Evolutionary conservation across 2,113 vertebrate genomes (phyloP), one percentile per base, ranked within the genome.

Genomic region (Platycercus adscitus): DNA sequence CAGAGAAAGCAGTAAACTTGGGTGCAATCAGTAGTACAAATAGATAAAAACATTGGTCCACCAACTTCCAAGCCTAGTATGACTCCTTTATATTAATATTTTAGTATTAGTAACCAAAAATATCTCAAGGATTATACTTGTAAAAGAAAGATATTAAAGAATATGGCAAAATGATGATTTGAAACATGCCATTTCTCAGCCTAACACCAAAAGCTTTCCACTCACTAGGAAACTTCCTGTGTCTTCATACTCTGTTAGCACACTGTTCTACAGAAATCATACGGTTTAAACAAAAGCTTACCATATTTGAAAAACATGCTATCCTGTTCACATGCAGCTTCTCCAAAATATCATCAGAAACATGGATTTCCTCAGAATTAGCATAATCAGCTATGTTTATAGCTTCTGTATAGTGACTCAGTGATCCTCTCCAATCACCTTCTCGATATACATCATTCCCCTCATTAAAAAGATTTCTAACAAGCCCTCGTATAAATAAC

Each of bases 391-490:
- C 98, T 91, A 99, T 98, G 91, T 97, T 99, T 97, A 99, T 97
- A 79, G 99, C 99, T 97, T 99, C 99, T 0, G 99, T 98, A 93
- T 99, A 99, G 93, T 99, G 99, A 95, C 98, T 99, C 60, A 99
- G 96, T 12, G 99, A 99, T 83, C 98, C 98, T 7, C 98, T 98
- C 99, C 99, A 99, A 20, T 99, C 98, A 10, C 98, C 97, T 97
- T 99, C 99, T 92, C 96, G 98, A 96, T 99, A 99, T 6, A 99
- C 97, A 28, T 99, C 99, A 65, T 99, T 99, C 81, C 99, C 99
- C 97, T 99, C 99, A 39, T 99, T 98, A 92, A 99, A 99, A 85
- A 99, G 98, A 97, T 99, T 99, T 97, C 97, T 98, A 96, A 99
- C 98, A 10, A 99, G 99, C 53, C 98, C 98, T 80, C 97, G 98